Evolutionary conservation across 2,888 invertebrate genomes (phyloP), one percentile per base, ranked within the genome.

Genomic region (Argyresthia goedartella): DNA sequence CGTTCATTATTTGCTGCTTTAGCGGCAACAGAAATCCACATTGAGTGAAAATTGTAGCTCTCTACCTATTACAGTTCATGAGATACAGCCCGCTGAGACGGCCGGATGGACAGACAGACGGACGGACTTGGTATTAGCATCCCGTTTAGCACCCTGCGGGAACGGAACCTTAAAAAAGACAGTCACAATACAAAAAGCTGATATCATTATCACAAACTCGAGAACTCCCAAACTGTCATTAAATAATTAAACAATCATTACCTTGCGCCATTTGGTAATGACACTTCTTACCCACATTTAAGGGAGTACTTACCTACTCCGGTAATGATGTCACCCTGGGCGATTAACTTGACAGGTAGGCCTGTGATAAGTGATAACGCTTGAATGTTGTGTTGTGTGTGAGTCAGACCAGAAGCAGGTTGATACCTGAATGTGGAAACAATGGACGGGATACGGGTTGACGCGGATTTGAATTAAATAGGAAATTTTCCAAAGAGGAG

Each of bases 291-390:
- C 36, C 35, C 8, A 49, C 49, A 49, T 14, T 36, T 16, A 14
- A 10, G 13, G 15, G 47, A 49, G 16, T 14, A 36, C 25, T 25
- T 25, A n/a, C n/a, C n/a, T 50, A n/a, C 39, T 50, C 15, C 11
- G 25, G 13, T 50, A 42, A 64, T 79, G 75, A 78, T 67, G 73
- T 75, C 76, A 78, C 63, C 58, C 58, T 36, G 62, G 25, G 25
- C 65, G 65, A 69, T 60, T 65, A 66, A 70, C 67, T 70, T 67
- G 66, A 69, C 73, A 67, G 69, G 67, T 66, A 50, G 15, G 25
- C 25, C n/a, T 25, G 25, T 25, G 25, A 25, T 25, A 25, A 36
- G 39, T 49, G 49, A 49, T 49, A 49, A 36, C 6, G 33, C 34
- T 47, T 25, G n/a, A n/a, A n/a, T n/a, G 6, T 25, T 6, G 6